Evolutionary conservation across 2,888 invertebrate genomes (phyloP).

Genomic region (Apodemia duryi): DNA sequence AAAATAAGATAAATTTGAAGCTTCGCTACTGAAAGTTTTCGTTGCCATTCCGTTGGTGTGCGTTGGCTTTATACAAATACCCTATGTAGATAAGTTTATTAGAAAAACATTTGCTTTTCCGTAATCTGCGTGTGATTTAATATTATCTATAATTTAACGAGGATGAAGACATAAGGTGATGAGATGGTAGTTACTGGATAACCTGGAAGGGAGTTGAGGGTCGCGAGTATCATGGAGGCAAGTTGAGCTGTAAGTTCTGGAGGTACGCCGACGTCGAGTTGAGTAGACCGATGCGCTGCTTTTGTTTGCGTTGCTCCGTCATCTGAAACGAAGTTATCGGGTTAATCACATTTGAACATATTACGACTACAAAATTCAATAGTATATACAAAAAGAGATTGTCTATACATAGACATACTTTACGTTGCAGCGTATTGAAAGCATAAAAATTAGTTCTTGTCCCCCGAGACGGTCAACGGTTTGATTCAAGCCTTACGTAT

Average conservation of each 20-base stretch:
- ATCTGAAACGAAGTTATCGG: constrained; percentile 74
- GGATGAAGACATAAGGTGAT: not conserved
- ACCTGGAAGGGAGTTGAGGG: constrained; percentile 8
- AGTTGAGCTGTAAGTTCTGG: constrained; percentile 76
- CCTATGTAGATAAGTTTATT: not conserved
- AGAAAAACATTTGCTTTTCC: not conserved
- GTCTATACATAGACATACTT: too few species aligned
- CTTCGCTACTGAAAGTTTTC: too few species aligned
- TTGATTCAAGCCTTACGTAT: too few species aligned
- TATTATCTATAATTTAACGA: not conserved
- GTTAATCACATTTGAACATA: too few species aligned
- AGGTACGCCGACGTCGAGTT: constrained; percentile 87
- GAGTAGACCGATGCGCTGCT: constrained; percentile 92
- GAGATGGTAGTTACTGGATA: not conserved
- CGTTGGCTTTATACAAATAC: too few species aligned
- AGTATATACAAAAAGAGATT: too few species aligned
- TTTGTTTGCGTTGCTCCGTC: constrained; percentile 97
- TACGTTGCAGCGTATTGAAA: too few species aligned
- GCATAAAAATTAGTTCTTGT: too few species aligned
- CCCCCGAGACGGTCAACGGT: too few species aligned
- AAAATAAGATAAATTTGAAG: too few species aligned
- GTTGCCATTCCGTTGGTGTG: too few species aligned
- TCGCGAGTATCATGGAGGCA: constrained; percentile 52
- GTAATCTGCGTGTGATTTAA: not conserved
- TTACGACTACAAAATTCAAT: too few species aligned